Evolutionary conservation across 1,140 invertebrate species (phyloP), one percentile per base, ranked within the genome.

Genomic region (Mizuhopecten yessoensis): DNA sequence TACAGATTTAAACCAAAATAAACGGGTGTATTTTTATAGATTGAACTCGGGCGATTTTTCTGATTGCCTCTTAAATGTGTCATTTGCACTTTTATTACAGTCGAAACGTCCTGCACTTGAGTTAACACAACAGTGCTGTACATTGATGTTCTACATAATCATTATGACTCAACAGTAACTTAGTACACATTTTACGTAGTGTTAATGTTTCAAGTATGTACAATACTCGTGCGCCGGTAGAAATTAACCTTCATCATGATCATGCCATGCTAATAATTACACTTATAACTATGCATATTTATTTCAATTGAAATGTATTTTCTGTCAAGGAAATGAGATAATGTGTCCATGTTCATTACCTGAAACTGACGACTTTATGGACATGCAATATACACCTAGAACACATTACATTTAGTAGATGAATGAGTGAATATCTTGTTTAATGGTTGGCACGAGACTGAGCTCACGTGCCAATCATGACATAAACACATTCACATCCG

Each of bases 221-320:
- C 2, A 75, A 29, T n/a, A 75, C 29, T 75, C 57, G 1, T 75
- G 23, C 17, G 15, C 1, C 29, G 57, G n/a, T n/a, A 75, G 57
- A 75, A 75, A 75, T 75, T 75, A 75, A 75, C 23, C 17, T 17
- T 9, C 29, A 75, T 75, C 23, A 17, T 7, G 23, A n/a, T 75
- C n/a, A 75, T 75, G 57, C 29, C 57, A 75, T 11, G 17, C n/a
- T 75, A 29, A 29, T 75, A 75, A 9, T n/a, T 0, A 29, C 9
- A 75, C 9, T 29, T n/a, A 0, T 75, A 29, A 75, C 29, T n/a
- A 75, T n/a, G 5, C 11, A 75, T 5, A 75, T 75, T 1, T 75
- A 75, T 75, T 75, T 75, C 57, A 75, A 75, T 75, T 75, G 57
- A 75, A 75, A 75, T 75, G n/a, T 29, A 29, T n/a, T 29, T 75